phyloP scores from a whole-genome alignment of 2,888 invertebrate species.

The Norana najaformis region DNA sequence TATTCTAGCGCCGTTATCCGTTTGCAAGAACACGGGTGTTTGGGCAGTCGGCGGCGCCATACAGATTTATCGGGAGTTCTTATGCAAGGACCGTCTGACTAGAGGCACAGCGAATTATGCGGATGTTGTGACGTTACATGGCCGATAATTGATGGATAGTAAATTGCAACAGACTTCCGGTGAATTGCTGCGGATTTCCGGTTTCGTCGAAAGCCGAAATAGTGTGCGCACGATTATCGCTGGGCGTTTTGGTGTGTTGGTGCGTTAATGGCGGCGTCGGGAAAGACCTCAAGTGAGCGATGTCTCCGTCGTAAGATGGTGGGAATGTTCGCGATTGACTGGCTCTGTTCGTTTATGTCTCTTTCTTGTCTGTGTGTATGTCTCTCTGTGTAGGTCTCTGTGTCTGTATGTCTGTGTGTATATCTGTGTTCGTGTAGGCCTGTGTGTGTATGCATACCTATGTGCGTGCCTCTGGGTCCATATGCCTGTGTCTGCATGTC shows the following conservation, averaged over 20 bases:
- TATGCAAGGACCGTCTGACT: background rate
- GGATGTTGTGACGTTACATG: background rate
- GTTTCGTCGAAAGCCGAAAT: constrained; percentile 5
- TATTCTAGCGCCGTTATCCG: background rate
- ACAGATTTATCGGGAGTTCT: background rate
- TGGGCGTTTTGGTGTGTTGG: background rate
- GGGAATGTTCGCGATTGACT: background rate
- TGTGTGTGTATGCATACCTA: no score
- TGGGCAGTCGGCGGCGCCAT: background rate
- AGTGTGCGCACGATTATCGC: background rate
- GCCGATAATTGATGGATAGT: background rate
- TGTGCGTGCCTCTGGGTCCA: no score
- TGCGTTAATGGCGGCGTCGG: background rate
- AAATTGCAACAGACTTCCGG: constrained; percentile 13
- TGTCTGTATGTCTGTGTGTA: no score
- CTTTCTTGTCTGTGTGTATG: background rate
- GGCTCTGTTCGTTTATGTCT: background rate
- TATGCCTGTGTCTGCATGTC: no score
- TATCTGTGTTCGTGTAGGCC: background rate
- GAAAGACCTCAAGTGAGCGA: background rate
- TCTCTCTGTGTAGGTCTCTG: no score
- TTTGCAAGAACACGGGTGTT: background rate
- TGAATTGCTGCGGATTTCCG: background rate
- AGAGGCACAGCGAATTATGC: background rate
- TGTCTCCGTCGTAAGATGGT: background rate